phyloP scores from a whole-genome alignment of 2,888 invertebrate species.

The Melinopterus prodromus region DNA sequence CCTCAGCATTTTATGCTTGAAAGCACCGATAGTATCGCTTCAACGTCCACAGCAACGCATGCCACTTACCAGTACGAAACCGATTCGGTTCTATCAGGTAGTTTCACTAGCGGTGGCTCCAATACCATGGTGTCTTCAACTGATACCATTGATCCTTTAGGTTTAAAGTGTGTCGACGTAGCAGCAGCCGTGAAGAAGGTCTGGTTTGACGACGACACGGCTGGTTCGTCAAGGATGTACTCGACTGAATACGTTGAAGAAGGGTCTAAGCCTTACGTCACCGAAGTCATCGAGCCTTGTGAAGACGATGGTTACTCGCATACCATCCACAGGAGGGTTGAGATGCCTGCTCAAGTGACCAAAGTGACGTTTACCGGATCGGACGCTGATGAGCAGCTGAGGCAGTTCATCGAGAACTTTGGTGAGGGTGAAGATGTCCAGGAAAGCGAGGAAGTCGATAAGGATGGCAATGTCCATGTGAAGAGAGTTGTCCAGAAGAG shows the following conservation, averaged over 20 bases:
- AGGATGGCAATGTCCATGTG: slow-evolving; percentile 64
- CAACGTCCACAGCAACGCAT: slow-evolving; percentile 81
- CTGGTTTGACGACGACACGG: slow-evolving; percentile 61
- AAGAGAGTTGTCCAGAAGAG: slow-evolving; percentile 62
- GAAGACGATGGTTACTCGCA: slow-evolving; percentile 60
- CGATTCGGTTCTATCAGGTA: slow-evolving; percentile 86
- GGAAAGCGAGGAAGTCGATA: slow-evolving; percentile 63
- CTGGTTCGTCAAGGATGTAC: slow-evolving; percentile 48
- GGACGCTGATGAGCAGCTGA: slow-evolving; percentile 62
- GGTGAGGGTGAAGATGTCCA: slow-evolving; percentile 63
- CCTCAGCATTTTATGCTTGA: slow-evolving; percentile 65
- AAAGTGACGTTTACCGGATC: slow-evolving; percentile 65
- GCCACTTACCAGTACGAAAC: slow-evolving; percentile 84
- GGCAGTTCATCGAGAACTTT: slow-evolving; percentile 63
- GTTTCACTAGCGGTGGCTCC: slow-evolving; percentile 83
- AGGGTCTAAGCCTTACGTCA: slow-evolving; percentile 59
- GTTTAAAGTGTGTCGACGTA: slow-evolving; percentile 52
- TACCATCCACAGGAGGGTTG: slow-evolving; percentile 61
- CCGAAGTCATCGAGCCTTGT: slow-evolving; percentile 62
- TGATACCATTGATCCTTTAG: slow-evolving; percentile 70
- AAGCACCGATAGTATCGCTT: slow-evolving; percentile 78
- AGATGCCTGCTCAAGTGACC: slow-evolving; percentile 62
- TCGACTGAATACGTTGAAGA: slow-evolving; percentile 55
- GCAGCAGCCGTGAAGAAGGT: slow-evolving; percentile 59
- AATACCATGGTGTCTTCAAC: slow-evolving; percentile 85